Evolutionary conservation across 2,113 vertebrate species (phyloP).

Genomic region (Toxostoma redivivum): DNA sequence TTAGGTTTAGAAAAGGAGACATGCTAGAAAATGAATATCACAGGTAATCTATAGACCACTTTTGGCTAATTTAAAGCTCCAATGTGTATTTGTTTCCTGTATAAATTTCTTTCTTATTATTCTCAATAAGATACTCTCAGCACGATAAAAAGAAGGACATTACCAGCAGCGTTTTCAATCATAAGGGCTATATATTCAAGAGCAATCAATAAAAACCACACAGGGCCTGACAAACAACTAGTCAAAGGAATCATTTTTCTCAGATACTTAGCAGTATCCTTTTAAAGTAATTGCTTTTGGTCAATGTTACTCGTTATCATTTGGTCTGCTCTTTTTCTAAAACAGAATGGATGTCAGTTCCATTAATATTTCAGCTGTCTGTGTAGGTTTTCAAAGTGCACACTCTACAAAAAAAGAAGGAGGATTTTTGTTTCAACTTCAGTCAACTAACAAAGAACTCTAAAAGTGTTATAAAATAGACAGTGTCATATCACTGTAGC

Average conservation of each 20-base stretch:
- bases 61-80: slow-evolving; percentile 47
- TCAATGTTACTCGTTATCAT: slow-evolving; percentile 88
- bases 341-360: slow-evolving; percentile 63
- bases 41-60: slow-evolving; percentile 57
- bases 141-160: slow-evolving; percentile 74
- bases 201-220: slow-evolving; percentile 88
- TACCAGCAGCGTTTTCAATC: slow-evolving; percentile 86
- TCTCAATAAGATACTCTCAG: slow-evolving; percentile 68
- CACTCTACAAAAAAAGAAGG: background rate
- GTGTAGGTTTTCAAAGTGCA: slow-evolving; percentile 48
- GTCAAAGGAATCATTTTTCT: slow-evolving; percentile 87
- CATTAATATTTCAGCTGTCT: slow-evolving; percentile 65
- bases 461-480: background rate
- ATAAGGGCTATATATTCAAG: slow-evolving; percentile 85
- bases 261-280: slow-evolving; percentile 89
- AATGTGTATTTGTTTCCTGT: slow-evolving; percentile 71
- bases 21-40: slow-evolving; percentile 57
- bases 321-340: slow-evolving; percentile 77
- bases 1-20: background rate
- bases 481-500: background rate
- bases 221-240: slow-evolving; percentile 86
- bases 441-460: background rate
- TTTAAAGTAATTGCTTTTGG: slow-evolving; percentile 96
- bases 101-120: slow-evolving; percentile 81
- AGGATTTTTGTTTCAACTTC: slow-evolving; percentile 10